Base-by-base conservation (phyloP, 2,888 invertebrate species). In the Theretra japonica region DNA sequence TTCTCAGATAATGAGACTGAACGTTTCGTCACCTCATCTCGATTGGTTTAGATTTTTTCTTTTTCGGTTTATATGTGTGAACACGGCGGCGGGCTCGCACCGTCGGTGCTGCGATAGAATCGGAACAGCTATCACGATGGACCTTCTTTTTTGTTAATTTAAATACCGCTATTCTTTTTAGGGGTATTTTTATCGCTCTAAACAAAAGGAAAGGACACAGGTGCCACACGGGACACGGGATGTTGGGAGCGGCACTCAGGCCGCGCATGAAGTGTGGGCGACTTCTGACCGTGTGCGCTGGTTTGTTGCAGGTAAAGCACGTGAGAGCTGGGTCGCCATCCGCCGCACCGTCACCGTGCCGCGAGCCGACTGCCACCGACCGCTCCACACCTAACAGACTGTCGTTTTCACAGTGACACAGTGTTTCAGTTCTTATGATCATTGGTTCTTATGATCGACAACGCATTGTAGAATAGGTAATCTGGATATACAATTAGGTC, bases 1-100 rank as follows among this genome's bases (percentile, higher is more conserved):
- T 94, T 94, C 94, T 91, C 93, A 93, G 94, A 94, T 94, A 94
- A 94, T 94, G 94, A 94, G 93, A 93, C 93, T 93, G 94, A 94
- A 93, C 94, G 94, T 94, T 94, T 94, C 94, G 93, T 94, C 94
- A 94, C 94, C 94, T 94, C 94, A 88, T 90, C 93, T 92, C 92
- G 93, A 94, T 94, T 93, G 93, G 91, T 91, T 90, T 90, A 86
- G 86, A 86, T 87, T 91, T 90, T 89, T 89, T 87, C 81, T 86
- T 86, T 92, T 92, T 93, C 90, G 80, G 89, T 87, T 88, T 87
- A 88, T 88, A 91, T 92, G 93, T 93, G 94, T 93, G 93, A 93
- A 89, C 92, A 88, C 90, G 82, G 89, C 90, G 91, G 91, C 90
- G 90, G 92, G 90, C 89, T 85, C 83, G 83, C 48, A 80, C 82